Percentiles rank a stretch among this genome's conserved stretches.
Conservation (phyloP, 2,888 invertebrate species). For the Hyppa rectilinea region DNA sequence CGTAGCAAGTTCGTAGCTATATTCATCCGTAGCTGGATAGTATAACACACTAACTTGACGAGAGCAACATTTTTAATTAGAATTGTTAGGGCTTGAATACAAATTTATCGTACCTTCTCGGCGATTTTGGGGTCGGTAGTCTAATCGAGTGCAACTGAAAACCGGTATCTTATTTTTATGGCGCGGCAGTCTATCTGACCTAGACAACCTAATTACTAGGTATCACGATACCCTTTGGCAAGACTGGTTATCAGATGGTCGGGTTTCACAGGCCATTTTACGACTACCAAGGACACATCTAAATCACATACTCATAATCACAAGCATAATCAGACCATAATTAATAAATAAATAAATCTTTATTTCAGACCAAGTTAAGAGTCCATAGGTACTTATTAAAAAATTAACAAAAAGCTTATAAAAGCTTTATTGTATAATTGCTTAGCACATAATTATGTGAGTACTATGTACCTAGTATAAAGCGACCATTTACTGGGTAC, state of each 20-base stretch:
- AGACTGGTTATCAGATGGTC: not conserved
- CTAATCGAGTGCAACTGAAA: not conserved
- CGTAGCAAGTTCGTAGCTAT: conserved; percentile 22
- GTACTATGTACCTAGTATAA: too few species aligned
- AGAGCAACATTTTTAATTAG: not conserved
- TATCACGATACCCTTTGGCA: not conserved
- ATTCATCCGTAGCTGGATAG: not conserved
- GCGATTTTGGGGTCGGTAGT: not conserved
- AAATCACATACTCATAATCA: too few species aligned
- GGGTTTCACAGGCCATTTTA: not conserved
- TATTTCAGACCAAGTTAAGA: too few species aligned
- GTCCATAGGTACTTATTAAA: too few species aligned
- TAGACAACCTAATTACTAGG: not conserved
- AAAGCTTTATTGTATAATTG: too few species aligned
- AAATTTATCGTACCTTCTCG: not conserved
- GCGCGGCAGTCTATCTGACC: not conserved
- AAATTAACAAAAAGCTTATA: too few species aligned
- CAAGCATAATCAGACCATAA: too few species aligned
- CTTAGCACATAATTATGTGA: too few species aligned
- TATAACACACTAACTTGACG: not conserved
- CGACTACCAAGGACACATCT: not conserved
- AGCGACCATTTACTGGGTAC: too few species aligned
- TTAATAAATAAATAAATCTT: too few species aligned
- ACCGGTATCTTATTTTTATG: not conserved
- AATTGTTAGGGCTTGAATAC: not conserved